Percentiles rank a stretch among this genome's conserved stretches.
Conservation (phyloP, 2,888 invertebrate species). For the Molorchus minor region DNA sequence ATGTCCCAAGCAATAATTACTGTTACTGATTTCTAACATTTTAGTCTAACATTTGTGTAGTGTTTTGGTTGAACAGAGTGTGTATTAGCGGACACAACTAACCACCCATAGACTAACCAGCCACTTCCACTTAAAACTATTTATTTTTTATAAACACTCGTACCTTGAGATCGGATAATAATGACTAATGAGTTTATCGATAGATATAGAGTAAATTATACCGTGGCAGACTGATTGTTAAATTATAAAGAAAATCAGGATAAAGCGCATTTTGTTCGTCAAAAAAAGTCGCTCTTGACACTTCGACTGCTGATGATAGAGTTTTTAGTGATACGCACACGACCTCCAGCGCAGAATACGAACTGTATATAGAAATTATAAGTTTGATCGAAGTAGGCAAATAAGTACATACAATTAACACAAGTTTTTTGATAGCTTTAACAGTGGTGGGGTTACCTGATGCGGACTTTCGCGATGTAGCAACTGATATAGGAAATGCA, state of each 20-base stretch:
- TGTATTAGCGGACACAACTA: constrained; percentile 34
- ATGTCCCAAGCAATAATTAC: too few species aligned
- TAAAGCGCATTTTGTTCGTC: constrained; percentile 28
- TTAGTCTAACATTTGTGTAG: too few species aligned
- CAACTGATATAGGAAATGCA: too few species aligned
- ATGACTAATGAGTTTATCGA: constrained; percentile 50
- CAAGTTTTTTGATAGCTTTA: constrained; percentile 50
- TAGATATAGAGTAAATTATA: constrained; percentile 44
- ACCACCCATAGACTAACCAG: constrained; percentile 60
- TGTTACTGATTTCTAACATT: too few species aligned
- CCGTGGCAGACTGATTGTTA: constrained; percentile 43
- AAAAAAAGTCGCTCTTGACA: constrained; percentile 25
- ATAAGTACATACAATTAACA: constrained; percentile 58
- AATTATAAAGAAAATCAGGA: constrained; percentile 34
- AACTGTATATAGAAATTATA: constrained; percentile 60
- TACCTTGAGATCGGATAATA: constrained; percentile 55
- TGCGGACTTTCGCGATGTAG: too few species aligned
- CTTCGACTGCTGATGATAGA: constrained; percentile 38
- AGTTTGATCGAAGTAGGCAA: constrained; percentile 58
- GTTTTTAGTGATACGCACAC: constrained; percentile 54
- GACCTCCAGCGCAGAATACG: constrained; percentile 57
- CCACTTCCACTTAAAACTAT: constrained; percentile 59
- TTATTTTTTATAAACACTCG: constrained; percentile 59
- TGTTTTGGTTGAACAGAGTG: background rate
- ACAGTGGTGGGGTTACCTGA: constrained; percentile 46